Evolutionary conservation across 2,797 vertebrate species (phyloP).

Genomic region (Eurystomus glaucurus): DNA sequence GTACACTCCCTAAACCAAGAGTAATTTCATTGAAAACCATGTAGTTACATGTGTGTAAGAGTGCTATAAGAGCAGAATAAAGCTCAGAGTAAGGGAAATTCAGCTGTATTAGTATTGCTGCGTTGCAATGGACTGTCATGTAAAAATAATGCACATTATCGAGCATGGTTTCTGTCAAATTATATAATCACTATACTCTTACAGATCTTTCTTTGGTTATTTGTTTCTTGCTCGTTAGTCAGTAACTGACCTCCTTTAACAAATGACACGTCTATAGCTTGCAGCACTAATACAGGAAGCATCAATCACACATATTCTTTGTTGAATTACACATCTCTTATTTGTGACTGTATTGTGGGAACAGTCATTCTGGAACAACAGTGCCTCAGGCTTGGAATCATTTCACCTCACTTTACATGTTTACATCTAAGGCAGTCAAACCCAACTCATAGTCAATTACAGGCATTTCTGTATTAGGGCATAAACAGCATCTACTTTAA

Average conservation of each 20-base stretch:
- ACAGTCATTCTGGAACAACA: neutral
- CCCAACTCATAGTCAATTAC: neutral
- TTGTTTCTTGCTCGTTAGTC: neutral
- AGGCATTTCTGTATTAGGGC: neutral
- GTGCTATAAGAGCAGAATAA: neutral
- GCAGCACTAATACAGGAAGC: neutral
- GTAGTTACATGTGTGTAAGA: neutral
- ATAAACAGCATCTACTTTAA: constrained; percentile 5
- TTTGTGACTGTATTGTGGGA: neutral
- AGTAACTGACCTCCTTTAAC: neutral
- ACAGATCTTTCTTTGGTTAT: neutral
- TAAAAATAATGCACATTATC: neutral
- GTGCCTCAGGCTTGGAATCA: neutral
- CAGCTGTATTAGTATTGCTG: neutral
- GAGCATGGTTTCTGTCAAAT: neutral
- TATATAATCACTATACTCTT: neutral
- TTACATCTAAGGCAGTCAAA: neutral
- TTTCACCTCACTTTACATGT: neutral
- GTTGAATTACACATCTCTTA: neutral
- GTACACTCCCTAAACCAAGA: neutral
- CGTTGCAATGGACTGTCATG: neutral
- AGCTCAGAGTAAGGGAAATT: neutral
- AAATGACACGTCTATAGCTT: neutral
- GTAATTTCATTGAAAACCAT: neutral
- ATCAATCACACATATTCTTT: neutral